Percentiles rank a stretch among this genome's conserved stretches.
Evolutionary conservation across 1,140 invertebrate species (phyloP).

Genomic region (Octopus sinensis): DNA sequence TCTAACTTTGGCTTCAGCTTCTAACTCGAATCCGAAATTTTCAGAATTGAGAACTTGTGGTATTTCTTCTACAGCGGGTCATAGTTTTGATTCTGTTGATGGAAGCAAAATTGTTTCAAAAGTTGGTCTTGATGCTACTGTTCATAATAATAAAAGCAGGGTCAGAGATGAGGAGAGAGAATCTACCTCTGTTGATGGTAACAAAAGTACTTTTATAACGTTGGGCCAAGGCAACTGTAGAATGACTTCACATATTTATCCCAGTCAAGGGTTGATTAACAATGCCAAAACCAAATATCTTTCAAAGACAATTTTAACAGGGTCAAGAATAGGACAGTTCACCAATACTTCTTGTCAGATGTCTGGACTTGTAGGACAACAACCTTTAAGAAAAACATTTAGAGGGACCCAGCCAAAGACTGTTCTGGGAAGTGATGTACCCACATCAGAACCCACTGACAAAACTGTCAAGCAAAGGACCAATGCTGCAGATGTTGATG

Average conservation of each 20-base stretch:
- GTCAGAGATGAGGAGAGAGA: no score
- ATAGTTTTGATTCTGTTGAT: background rate
- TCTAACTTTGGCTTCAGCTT: background rate
- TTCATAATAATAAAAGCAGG: no score
- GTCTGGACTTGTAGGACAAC: background rate
- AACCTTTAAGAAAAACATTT: background rate
- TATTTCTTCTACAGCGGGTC: background rate
- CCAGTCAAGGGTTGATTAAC: no score
- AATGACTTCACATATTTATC: no score
- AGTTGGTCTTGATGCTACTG: background rate
- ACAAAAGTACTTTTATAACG: no score
- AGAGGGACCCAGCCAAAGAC: background rate
- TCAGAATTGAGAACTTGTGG: background rate
- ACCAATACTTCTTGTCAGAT: background rate
- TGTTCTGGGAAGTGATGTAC: background rate
- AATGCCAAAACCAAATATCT: no score
- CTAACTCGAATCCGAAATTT: background rate
- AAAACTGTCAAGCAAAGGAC: background rate
- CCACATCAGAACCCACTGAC: background rate
- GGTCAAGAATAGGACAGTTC: background rate
- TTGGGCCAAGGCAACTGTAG: no score
- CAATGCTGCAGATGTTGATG: background rate
- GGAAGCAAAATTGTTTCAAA: background rate
- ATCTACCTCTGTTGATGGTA: no score
- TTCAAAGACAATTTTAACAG: background rate